phyloP scores from a whole-genome alignment of 2,797 vertebrate genomes.

The Gallinago solitaria region DNA sequence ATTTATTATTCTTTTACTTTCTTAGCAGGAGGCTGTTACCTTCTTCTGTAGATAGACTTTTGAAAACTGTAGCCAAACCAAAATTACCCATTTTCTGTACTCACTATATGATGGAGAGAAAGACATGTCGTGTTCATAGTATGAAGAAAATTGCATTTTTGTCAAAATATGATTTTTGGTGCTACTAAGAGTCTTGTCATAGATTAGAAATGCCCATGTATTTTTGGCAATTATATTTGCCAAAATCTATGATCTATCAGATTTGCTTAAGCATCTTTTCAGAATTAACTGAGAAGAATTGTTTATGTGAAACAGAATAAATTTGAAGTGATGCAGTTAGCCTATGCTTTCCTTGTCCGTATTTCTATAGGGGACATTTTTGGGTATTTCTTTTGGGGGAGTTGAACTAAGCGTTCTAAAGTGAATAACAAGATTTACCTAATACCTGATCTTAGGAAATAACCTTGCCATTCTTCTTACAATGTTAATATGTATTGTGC shows the following conservation, averaged over 20 bases:
- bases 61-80: neutral
- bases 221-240: neutral
- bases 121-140: neutral
- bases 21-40: neutral
- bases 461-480: neutral
- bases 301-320: neutral
- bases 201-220: neutral
- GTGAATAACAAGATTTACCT: neutral
- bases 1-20: neutral
- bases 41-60: neutral
- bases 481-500: neutral
- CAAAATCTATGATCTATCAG: neutral
- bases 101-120: neutral
- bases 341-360: neutral
- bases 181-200: neutral
- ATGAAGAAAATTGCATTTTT: neutral
- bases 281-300: neutral
- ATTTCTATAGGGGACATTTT: neutral
- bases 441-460: neutral
- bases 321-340: neutral
- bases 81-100: neutral
- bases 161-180: neutral
- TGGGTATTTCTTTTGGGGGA: neutral
- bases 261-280: neutral
- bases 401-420: neutral